phyloP scores from a whole-genome alignment of 2,113 vertebrate species.

The Tichodroma muraria region DNA sequence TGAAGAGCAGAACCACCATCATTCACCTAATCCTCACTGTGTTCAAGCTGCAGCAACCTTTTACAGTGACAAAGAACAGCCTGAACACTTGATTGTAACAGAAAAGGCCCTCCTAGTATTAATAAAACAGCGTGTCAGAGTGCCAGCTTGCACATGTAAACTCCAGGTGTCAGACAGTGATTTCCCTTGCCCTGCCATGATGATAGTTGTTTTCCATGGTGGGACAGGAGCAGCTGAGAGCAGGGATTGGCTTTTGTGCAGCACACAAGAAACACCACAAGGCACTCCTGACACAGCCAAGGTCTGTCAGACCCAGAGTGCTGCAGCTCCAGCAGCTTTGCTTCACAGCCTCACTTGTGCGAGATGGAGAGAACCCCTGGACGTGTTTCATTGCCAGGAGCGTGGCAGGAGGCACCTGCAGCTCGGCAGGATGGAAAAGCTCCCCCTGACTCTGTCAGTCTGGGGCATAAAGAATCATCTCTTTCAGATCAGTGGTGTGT shows the following conservation, averaged over 20 bases:
- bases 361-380: neutral
- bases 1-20: neutral
- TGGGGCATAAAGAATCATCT: neutral
- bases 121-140: neutral
- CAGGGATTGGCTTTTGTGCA: neutral
- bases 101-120: neutral
- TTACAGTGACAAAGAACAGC: neutral
- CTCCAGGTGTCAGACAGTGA: neutral
- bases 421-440: neutral
- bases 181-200: neutral
- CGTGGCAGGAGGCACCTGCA: neutral
- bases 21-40: neutral
- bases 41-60: neutral
- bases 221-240: neutral
- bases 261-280: neutral
- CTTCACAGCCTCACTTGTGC: fast-evolving
- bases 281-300: neutral
- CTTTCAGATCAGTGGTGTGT: neutral
- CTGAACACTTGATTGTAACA: neutral
- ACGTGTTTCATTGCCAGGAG: neutral
- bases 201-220: neutral
- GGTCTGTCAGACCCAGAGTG: neutral
- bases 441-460: neutral
- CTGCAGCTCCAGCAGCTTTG: neutral
- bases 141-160: neutral